Base-by-base conservation (phyloP, 2,888 invertebrate genomes). In the Erynnis tages region DNA sequence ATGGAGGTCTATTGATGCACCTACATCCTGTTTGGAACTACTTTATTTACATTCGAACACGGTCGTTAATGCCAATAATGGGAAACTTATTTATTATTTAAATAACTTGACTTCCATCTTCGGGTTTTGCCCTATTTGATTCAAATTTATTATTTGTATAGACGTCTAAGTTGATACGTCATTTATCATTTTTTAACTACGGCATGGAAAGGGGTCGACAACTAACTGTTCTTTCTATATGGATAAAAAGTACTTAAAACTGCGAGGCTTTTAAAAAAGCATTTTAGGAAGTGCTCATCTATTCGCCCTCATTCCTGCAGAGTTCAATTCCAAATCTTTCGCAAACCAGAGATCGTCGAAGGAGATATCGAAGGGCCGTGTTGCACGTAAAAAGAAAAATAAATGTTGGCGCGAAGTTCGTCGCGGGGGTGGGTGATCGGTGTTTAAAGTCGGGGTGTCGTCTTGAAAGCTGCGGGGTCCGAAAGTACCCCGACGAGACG, bases 1-100 rank as follows among this genome's bases (percentile, higher is more conserved):
- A 63, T 77, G 69, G 67, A 78, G 73, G 76, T 73, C 72, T 70
- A 63, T 73, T 71, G 69, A 71, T 72, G 76, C 70, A 69, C 63
- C 71, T 62, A 70, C 66, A 78, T 82, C 82, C 82, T 79, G 64
- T 59, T 56, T 25, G 23, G 5, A 44, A 4, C 30, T 16, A 6
- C 6, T 23, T 29, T 45, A 29, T 25, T 16, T 25, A 4, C 23
- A 45, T 16, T 8, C 10, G 10, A 34, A 21, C n/a, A 23, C 25
- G 11, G 21, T 16, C 34, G 14, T 23, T 21, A 14, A 16, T 34
- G n/a, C 14, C 34, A 25, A 45, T 34, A 21, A 11, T n/a, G n/a
- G n/a, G 6, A 8, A 16, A 34, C 23, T 44, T 25, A 34, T 45
- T 45, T 34, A 23, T 34, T 45, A 45, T 45, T 45, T 13, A 21